These are phyloP conservation scores for Camelus bactrianus DNA, from an alignment of 2,113 vertebrate species.

Conservation along the genomic window DNA sequence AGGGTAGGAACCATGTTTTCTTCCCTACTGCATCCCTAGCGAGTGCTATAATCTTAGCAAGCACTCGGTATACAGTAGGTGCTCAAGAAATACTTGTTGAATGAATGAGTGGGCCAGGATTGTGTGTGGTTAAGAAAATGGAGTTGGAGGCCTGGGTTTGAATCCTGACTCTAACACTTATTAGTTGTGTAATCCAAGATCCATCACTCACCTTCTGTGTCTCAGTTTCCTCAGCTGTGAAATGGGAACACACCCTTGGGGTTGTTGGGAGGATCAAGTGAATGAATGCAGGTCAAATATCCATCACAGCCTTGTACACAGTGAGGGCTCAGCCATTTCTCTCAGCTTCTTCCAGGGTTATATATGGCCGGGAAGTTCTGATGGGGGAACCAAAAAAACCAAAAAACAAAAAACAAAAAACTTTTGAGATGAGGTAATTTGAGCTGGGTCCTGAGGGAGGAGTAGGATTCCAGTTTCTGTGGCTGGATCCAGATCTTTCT, in stretches of 20 bases:
- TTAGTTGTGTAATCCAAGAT: neutral
- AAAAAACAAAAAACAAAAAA: neutral
- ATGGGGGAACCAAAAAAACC: neutral
- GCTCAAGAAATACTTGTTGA: conserved; percentile 14
- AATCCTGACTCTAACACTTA: neutral
- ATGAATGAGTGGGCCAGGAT: neutral
- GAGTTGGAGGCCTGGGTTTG: neutral
- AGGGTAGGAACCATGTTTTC: neutral
- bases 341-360: neutral
- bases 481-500: neutral
- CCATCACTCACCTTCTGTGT: neutral
- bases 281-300: neutral
- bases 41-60: neutral
- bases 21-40: neutral
- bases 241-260: neutral
- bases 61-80: neutral
- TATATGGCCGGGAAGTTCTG: neutral
- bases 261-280: neutral
- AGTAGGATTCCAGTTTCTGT: neutral
- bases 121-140: neutral
- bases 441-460: neutral
- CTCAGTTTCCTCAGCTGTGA: neutral
- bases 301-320: neutral
- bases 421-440: neutral
- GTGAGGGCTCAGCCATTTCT: neutral